Base-by-base conservation (phyloP, 2,797 vertebrate genomes). In the Trachurus trachurus region DNA sequence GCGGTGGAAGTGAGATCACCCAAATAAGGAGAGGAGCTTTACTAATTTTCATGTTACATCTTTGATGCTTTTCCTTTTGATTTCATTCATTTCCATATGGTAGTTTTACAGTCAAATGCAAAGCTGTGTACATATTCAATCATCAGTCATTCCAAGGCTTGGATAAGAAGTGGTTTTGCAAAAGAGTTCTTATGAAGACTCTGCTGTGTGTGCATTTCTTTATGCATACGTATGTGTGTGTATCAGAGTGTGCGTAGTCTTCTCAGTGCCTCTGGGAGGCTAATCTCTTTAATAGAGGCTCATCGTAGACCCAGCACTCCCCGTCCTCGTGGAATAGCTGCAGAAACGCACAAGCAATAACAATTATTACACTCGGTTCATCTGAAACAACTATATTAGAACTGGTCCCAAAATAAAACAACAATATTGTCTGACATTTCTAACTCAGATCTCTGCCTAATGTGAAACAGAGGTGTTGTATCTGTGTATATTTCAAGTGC, bases 301-400 rank as follows among this genome's bases (percentile, higher is more conserved):
- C 97, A 0, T 99, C 98, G 1, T 99, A 99, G 66, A 99, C 96
- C 98, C 98, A 99, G 92, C 97, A 99, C 88, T 99, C 98, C 16
- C 98, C 98, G 2, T 99, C 98, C 92, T 99, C 98, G 0, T 99
- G 98, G 94, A 99, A 99, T 2, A 99, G 84, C 98, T 99, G 80
- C 66, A 90, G 78, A 81, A 66, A 89, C 44, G 86, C 22, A 89
- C 31, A 82, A 77, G 45, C 8, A 76, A 52, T 6, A 56, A 80
- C 4, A 19, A 69, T 29, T 13, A 63, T 72, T 31, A 66, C 1
- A 37, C 21, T 37, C 5, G 52, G 13, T 61, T 21, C 40, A 59
- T 39, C 29, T 47, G 5, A 74, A 74, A 57, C 1, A 47, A n/a
- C 2, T 8, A 22, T 9, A 45, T 60, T 16, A 22, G 8, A 80